Evolutionary conservation across 2,888 invertebrate species (phyloP), one percentile per base, ranked within the genome.

Genomic region (Phortica okadai): DNA sequence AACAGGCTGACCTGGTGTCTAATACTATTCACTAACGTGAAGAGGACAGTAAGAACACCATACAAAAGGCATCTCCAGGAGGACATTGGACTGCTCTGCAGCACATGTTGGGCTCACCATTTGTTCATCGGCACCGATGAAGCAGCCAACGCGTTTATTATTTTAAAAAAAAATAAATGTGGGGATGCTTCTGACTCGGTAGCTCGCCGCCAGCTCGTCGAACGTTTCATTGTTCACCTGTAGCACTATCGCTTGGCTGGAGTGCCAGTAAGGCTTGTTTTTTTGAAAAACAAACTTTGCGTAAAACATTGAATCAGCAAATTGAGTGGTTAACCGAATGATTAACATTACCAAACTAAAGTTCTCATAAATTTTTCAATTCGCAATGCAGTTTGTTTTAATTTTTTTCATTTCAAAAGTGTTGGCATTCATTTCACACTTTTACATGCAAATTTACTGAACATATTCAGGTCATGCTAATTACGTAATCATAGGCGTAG

Each of bases 201-300:
- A 86, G 58, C 78, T 80, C 0, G 78, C 76, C 7, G 76, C 74
- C 7, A 86, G 56, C 3, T 83, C 81, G 0, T 81, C 84, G 44
- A 62, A 62, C 25, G 16, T 62, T 1, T 86, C 85, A 67, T 81
- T 80, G 41, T 86, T 78, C 25, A 86, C 73, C 67, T 87, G 86
- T 0, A 86, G 76, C 0, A 87, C 81, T 7, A 84, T 77, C 4
- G 85, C 88, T 82, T 90, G 93, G 92, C 94, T 66, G 11, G 78
- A 44, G 41, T 0, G 86, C 82, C 73, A 86, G 62, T 5, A 5
- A 33, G 0, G 79, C 42, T 21, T 21, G 21, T 21, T 21, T 21
- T 21, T 21, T 21, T 21, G 21, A 21, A 21, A 21, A 21, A 21
- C 21, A 21, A 21, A 21, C 21, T 21, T 21, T 21, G 21, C 21